Conservation (phyloP, 2,888 invertebrate species). For the Oscheius myriophilus region DNA sequence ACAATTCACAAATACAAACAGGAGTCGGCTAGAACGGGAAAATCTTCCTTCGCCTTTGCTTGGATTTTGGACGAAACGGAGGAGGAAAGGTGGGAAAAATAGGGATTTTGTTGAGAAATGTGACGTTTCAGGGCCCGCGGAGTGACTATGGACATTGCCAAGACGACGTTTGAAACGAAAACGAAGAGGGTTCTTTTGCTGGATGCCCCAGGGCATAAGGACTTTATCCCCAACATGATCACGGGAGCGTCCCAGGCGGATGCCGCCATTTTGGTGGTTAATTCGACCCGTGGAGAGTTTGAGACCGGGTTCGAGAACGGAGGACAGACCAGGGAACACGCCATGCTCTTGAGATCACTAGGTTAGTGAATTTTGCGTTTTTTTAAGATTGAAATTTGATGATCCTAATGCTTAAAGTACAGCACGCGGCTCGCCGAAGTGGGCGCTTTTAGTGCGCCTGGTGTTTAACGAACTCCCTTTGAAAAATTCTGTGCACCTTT, state of each 20-base stretch:
- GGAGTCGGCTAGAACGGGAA: slow-evolving; percentile 94
- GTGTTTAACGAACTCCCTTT: too few species aligned
- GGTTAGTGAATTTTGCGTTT: slow-evolving; percentile 72
- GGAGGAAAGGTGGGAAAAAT: slow-evolving; percentile 80
- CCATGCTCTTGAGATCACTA: slow-evolving; percentile 85
- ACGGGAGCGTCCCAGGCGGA: slow-evolving; percentile 97
- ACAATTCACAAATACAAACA: slow-evolving; percentile 95
- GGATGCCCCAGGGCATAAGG: slow-evolving; percentile 98
- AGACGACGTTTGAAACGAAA: slow-evolving; percentile 71
- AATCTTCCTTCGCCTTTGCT: slow-evolving; percentile 87
- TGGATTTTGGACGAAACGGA: slow-evolving; percentile 99
- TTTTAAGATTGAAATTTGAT: too few species aligned
- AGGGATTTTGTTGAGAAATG: not conserved
- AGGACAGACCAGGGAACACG: slow-evolving; percentile 97
- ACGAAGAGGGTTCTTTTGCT: slow-evolving; percentile 76
- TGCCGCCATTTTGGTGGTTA: slow-evolving; percentile 93
- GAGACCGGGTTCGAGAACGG: slow-evolving; percentile 98
- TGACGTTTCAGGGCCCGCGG: slow-evolving; percentile 77
- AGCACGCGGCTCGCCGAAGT: too few species aligned
- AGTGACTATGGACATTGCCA: slow-evolving; percentile 98
- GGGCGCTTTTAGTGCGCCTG: too few species aligned
- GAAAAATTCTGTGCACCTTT: too few species aligned
- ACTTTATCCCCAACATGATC: slow-evolving; percentile 99
- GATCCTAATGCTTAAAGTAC: too few species aligned
- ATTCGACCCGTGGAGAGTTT: slow-evolving; percentile 92